Evolutionary conservation across 2,888 invertebrate genomes (phyloP).

Genomic region (Trisateles emortualis): DNA sequence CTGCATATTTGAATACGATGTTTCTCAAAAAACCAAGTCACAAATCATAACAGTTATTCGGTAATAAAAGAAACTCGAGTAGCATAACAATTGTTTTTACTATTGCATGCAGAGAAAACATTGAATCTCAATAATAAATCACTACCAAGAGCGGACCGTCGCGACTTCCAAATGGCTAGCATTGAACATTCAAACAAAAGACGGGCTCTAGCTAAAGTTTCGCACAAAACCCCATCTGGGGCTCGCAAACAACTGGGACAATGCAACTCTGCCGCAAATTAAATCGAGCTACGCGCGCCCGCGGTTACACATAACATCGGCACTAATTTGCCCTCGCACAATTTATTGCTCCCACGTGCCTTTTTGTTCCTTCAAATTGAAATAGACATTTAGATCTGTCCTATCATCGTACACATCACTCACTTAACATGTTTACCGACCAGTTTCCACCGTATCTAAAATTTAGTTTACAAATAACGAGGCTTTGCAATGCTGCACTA

Average conservation of each 20-base stretch:
- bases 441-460: constrained; percentile 21
- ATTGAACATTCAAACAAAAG: constrained; percentile 64
- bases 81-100: constrained; percentile 17
- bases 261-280: constrained; percentile 68
- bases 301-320: constrained; percentile 68
- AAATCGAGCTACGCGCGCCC: constrained; percentile 59
- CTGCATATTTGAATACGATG: background rate
- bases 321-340: constrained; percentile 68
- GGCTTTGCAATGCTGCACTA: constrained; percentile 38
- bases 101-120: constrained; percentile 38
- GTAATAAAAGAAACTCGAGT: constrained; percentile 8
- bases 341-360: constrained; percentile 67
- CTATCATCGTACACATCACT: constrained; percentile 16
- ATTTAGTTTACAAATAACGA: constrained; percentile 36
- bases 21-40: background rate
- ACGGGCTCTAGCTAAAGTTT: constrained; percentile 58
- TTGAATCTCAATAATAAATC: constrained; percentile 64
- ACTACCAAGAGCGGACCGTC: constrained; percentile 44
- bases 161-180: constrained; percentile 55
- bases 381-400: constrained; percentile 54
- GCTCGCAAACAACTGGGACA: constrained; percentile 67
- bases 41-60: background rate
- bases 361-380: constrained; percentile 62
- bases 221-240: constrained; percentile 57
- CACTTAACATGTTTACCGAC: constrained; percentile 18